Conservation (phyloP, 1,140 invertebrate species). For the Drosophila santomea region DNA sequence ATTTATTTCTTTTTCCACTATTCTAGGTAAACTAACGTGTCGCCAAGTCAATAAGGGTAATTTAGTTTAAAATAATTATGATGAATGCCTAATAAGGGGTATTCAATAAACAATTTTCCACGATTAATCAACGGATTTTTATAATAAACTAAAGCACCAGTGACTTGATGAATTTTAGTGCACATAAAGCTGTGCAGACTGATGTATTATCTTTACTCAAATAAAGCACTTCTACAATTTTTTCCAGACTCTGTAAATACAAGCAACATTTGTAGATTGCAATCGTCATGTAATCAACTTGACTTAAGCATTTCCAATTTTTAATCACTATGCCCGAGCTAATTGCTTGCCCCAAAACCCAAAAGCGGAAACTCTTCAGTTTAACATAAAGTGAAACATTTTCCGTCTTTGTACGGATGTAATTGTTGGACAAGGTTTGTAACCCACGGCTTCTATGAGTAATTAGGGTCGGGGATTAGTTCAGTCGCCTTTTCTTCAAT, state of each 20-base stretch:
- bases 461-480: constrained; percentile 80
- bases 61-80: too few species aligned
- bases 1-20: constrained; percentile 15
- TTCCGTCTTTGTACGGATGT: constrained; percentile 50
- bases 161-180: too few species aligned
- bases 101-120: too few species aligned
- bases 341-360: constrained; percentile 57
- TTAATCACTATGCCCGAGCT: constrained; percentile 42
- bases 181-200: too few species aligned
- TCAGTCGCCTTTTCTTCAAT: constrained; percentile 66
- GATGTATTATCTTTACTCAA: too few species aligned
- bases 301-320: constrained; percentile 40
- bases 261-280: constrained; percentile 2
- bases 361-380: constrained; percentile 60
- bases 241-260: background rate
- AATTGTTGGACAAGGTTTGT: constrained; percentile 65
- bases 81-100: too few species aligned
- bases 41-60: constrained; percentile 7
- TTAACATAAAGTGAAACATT: constrained; percentile 71
- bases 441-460: constrained; percentile 63
- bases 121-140: too few species aligned
- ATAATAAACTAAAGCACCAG: too few species aligned
- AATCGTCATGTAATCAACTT: constrained; percentile 44
- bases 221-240: background rate
- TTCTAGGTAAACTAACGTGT: background rate